phyloP scores from a whole-genome alignment of 64 coral and sea anemone genomes.

The Montipora foliosa region DNA sequence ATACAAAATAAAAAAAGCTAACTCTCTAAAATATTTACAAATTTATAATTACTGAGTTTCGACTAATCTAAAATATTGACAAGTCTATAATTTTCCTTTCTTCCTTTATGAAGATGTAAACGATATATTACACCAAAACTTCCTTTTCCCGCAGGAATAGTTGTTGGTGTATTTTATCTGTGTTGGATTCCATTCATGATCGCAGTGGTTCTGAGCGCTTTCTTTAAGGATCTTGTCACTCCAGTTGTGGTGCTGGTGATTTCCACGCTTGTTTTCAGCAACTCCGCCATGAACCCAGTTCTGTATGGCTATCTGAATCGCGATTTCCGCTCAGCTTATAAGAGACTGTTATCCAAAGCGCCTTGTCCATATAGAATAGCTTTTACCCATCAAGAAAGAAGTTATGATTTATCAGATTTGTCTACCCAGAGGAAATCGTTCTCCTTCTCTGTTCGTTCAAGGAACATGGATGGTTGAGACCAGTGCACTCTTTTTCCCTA shows the following conservation, averaged over 20 bases:
- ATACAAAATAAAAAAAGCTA: too few relatives aligned
- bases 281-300: conserved; percentile 75
- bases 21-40: too few relatives aligned
- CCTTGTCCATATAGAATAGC: neutral
- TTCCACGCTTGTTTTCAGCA: conserved; percentile 69
- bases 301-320: conserved; percentile 78
- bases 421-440: neutral
- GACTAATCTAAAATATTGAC: too few relatives aligned
- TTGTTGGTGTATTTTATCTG: conserved; percentile 73
- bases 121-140: neutral
- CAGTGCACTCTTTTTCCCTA: neutral
- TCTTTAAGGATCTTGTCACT: conserved; percentile 49
- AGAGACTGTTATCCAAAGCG: conserved; percentile 34
- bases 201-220: conserved; percentile 63
- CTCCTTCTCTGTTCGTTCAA: neutral
- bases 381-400: neutral
- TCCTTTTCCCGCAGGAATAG: conserved; percentile 48
- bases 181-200: conserved; percentile 87
- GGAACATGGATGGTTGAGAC: neutral
- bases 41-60: too few relatives aligned
- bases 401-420: conserved; percentile 11
- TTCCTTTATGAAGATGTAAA: too few relatives aligned
- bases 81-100: too few relatives aligned
- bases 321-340: conserved; percentile 68
- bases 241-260: conserved; percentile 56